A percentile compares a stretch with the other conserved stretches of the same genome.
These are phyloP conservation scores for Drosophila sproati DNA, from an alignment of 1,140 invertebrate species.

Conservation along the genomic window DNA sequence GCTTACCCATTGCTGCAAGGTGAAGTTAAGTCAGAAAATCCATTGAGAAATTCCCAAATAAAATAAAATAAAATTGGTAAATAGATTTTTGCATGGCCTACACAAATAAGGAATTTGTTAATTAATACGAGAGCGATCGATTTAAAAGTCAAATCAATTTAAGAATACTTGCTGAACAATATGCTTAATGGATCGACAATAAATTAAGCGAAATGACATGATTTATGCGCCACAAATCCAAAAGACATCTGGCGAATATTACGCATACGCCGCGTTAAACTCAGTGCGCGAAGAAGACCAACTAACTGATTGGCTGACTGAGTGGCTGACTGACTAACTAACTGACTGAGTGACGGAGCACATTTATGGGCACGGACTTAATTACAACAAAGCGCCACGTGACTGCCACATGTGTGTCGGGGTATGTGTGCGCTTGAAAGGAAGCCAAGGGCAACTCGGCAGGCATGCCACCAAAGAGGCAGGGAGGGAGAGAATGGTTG, in stretches of 20 bases:
- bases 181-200: not conserved
- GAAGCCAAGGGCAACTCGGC: conserved; percentile 5
- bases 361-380: conserved; percentile 71
- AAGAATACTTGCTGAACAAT: too few species aligned
- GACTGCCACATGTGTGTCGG: conserved; percentile 60
- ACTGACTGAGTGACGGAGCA: conserved; percentile 30
- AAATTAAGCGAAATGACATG: not conserved
- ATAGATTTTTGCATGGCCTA: too few species aligned
- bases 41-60: too few species aligned
- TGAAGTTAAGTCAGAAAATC: too few species aligned
- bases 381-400: conserved; percentile 66
- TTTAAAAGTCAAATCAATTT: too few species aligned
- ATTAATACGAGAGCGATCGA: too few species aligned
- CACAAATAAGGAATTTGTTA: too few species aligned
- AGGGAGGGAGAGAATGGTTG: not conserved
- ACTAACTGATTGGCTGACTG: conserved; percentile 7
- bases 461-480: too few species aligned
- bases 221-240: conserved; percentile 19
- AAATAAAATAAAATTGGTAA: too few species aligned
- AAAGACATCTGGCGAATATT: conserved; percentile 55
- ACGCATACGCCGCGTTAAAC: conserved; percentile 29
- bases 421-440: not conserved
- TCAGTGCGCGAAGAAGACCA: conserved; percentile 3
- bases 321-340: conserved; percentile 5
- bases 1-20: too few species aligned